A percentile compares a stretch with the other conserved stretches of the same genome.
Conservation (phyloP, 2,888 invertebrate genomes). For the Helleia helle region DNA sequence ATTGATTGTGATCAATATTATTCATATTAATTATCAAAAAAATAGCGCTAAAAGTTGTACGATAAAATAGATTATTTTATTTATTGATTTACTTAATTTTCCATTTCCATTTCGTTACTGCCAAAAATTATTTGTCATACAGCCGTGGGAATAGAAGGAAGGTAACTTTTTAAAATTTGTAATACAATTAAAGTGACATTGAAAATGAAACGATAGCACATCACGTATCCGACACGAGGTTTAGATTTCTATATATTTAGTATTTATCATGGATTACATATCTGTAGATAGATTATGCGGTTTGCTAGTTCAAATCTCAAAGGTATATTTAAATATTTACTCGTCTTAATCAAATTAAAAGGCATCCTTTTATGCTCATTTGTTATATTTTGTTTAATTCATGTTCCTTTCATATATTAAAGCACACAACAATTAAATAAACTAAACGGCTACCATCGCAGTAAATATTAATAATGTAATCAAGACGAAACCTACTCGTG, state of each 20-base stretch:
- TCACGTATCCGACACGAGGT: slow-evolving; percentile 50
- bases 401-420: slow-evolving; percentile 12
- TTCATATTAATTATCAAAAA: too few species aligned
- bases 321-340: slow-evolving; percentile 62
- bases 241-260: slow-evolving; percentile 55
- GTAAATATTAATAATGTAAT: slow-evolving; percentile 27
- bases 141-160: too few species aligned
- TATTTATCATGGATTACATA: slow-evolving; percentile 74
- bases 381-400: slow-evolving; percentile 4
- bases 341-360: slow-evolving; percentile 40
- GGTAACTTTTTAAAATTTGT: too few species aligned
- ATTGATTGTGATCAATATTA: not conserved
- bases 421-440: slow-evolving; percentile 22
- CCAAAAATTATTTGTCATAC: too few species aligned
- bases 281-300: slow-evolving; percentile 72
- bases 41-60: too few species aligned
- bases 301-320: slow-evolving; percentile 72
- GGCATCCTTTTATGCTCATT: slow-evolving; percentile 27
- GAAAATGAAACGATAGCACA: slow-evolving; percentile 57
- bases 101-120: too few species aligned
- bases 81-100: too few species aligned
- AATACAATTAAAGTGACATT: slow-evolving; percentile 49
- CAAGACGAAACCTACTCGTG: slow-evolving; percentile 22
- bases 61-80: too few species aligned
- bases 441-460: slow-evolving; percentile 36